phyloP scores from a whole-genome alignment of 2,888 invertebrate genomes.

The Unio delphinus region DNA sequence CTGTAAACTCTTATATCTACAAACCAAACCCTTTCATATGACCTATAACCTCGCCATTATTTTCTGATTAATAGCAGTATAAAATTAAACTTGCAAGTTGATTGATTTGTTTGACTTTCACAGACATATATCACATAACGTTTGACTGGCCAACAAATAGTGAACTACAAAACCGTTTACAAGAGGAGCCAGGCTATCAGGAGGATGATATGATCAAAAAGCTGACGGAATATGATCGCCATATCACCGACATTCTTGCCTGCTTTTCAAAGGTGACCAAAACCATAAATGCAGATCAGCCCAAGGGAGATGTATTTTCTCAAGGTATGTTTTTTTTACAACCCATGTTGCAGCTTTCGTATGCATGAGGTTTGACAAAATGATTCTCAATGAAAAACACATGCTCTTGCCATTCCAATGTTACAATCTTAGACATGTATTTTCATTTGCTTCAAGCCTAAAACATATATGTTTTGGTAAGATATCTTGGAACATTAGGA shows the following conservation, averaged over 20 bases:
- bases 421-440: not conserved
- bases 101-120: conserved; percentile 3
- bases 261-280: conserved; percentile 59
- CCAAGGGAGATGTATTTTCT: conserved; percentile 70
- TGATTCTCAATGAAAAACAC: not conserved
- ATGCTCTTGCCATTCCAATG: not conserved
- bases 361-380: not conserved
- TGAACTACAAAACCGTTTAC: conserved; percentile 62
- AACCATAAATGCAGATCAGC: conserved; percentile 71
- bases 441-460: no score
- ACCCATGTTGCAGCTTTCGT: not conserved
- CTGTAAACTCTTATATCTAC: no score
- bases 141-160: conserved; percentile 68
- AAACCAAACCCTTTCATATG: not conserved
- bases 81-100: not conserved
- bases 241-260: conserved; percentile 61
- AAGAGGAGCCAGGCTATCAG: conserved; percentile 57
- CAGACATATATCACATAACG: conserved; percentile 70
- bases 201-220: conserved; percentile 66
- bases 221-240: conserved; percentile 64
- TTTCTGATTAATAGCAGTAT: not conserved
- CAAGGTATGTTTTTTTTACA: conserved; percentile 55
- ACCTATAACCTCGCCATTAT: not conserved
- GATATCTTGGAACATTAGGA: no score
- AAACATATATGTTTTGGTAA: no score